These are phyloP conservation scores for Dicroscelio sp. DNA, from an alignment of 2,888 invertebrate genomes.

Conservation along the genomic window DNA sequence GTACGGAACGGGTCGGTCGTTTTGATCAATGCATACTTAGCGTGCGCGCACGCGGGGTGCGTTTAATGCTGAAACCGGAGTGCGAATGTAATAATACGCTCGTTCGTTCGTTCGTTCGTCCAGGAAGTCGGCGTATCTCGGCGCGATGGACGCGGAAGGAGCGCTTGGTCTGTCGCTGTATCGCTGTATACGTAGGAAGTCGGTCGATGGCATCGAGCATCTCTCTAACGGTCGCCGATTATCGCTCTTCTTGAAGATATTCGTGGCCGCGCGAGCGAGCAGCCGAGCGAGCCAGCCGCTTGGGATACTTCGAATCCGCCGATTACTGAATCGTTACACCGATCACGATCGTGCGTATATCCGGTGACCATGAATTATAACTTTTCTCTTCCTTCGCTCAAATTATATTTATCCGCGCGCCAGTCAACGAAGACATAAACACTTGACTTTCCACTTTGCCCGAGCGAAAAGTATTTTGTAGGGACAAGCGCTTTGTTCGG, in stretches of 20 bases:
- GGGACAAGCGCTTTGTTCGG: no score
- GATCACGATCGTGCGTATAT: conserved; percentile 76
- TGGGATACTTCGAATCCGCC: conserved; percentile 65
- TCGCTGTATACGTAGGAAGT: conserved; percentile 70
- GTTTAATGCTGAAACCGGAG: conserved; percentile 1
- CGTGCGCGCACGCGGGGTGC: not conserved
- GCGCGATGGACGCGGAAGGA: conserved; percentile 74
- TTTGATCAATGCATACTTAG: conserved; percentile 41
- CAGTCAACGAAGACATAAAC: conserved; percentile 4
- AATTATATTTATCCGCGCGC: conserved; percentile 33
- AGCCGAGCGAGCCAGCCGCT: conserved; percentile 15
- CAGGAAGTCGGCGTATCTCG: conserved; percentile 69
- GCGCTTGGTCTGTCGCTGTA: conserved; percentile 64
- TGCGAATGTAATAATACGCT: conserved; percentile 41
- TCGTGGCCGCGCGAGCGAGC: conserved; percentile 49
- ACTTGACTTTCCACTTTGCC: not conserved
- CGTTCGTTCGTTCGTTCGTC: conserved; percentile 21
- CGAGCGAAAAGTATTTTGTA: no score
- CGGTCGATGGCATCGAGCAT: conserved; percentile 76
- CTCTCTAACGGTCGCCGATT: conserved; percentile 81
- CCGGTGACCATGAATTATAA: conserved; percentile 71
- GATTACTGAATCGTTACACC: conserved; percentile 73
- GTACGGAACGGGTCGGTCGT: not conserved
- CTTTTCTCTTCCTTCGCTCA: conserved; percentile 54
- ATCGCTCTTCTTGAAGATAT: conserved; percentile 70